phyloP scores from a whole-genome alignment of 2,888 invertebrate genomes.

The Onthophagus sagittarius region DNA sequence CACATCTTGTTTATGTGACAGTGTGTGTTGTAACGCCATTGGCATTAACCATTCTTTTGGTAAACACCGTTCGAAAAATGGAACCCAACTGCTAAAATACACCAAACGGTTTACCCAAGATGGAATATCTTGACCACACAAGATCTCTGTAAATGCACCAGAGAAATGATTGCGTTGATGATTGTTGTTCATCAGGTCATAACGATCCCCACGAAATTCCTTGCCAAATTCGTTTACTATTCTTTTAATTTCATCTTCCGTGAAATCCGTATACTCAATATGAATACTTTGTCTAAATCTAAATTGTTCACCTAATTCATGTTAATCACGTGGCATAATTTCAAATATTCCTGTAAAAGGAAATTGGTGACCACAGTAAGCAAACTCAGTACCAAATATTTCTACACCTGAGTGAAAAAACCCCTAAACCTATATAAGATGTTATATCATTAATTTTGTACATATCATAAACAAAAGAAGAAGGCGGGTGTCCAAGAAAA shows the following conservation, averaged over 20 bases:
- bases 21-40: slow-evolving; percentile 59
- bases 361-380: slow-evolving; percentile 92
- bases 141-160: slow-evolving; percentile 85
- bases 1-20: slow-evolving; percentile 31
- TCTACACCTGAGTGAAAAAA: slow-evolving; percentile 87
- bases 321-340: slow-evolving; percentile 90
- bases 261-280: slow-evolving; percentile 96
- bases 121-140: slow-evolving; percentile 94
- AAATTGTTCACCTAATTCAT: slow-evolving; percentile 96
- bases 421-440: slow-evolving; percentile 92
- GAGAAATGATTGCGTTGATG: slow-evolving; percentile 99
- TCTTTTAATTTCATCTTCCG: slow-evolving; percentile 87
- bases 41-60: slow-evolving; percentile 99
- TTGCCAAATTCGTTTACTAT: slow-evolving; percentile 90
- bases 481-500: too few relatives aligned
- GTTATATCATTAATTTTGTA: slow-evolving; percentile 98
- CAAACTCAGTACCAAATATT: slow-evolving; percentile 55
- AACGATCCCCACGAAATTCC: slow-evolving; percentile 95
- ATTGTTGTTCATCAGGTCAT: slow-evolving; percentile 98
- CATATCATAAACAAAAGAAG: slow-evolving; percentile 99
- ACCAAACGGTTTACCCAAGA: slow-evolving; percentile 98
- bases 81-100: slow-evolving; percentile 96
- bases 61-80: slow-evolving; percentile 95
- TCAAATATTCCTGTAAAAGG: slow-evolving; percentile 97
- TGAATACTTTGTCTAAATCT: slow-evolving; percentile 95